A percentile compares a stretch with the other conserved stretches of the same genome.
phyloP scores from a whole-genome alignment of 2,797 vertebrate species.

The Onychomys arenicola region DNA sequence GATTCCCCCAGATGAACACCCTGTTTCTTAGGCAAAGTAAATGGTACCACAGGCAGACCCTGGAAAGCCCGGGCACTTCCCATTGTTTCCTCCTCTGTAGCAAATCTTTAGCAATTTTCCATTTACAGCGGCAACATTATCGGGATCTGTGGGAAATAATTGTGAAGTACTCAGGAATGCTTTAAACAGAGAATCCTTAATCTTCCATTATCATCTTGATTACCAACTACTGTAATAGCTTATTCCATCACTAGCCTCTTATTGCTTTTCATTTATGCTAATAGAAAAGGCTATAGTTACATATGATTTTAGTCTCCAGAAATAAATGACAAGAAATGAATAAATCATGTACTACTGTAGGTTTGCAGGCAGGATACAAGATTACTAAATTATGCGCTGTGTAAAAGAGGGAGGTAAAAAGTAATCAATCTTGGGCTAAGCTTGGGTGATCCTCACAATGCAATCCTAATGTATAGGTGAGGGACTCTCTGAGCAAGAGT shows the following conservation, averaged over 20 bases:
- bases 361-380: conserved; percentile 72
- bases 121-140: conserved; percentile 3
- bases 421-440: conserved; percentile 81
- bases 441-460: conserved; percentile 78
- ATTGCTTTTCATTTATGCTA: conserved; percentile 69
- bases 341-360: conserved; percentile 78
- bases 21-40: not conserved
- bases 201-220: conserved; percentile 73
- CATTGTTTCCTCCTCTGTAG: not conserved
- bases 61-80: not conserved
- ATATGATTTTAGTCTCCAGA: conserved; percentile 67
- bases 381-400: conserved; percentile 72
- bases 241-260: conserved; percentile 49
- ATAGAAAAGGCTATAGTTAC: conserved; percentile 58
- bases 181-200: conserved; percentile 63
- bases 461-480: conserved; percentile 75
- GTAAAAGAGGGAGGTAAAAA: conserved; percentile 75
- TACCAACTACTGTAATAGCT: conserved; percentile 10
- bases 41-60: too few relatives aligned
- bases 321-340: conserved; percentile 72
- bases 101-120: conserved; percentile 57
- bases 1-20: not conserved
- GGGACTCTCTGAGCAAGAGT: conserved; percentile 79
- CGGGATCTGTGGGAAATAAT: conserved; percentile 36
- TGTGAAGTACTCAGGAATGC: conserved; percentile 17